Conservation (phyloP, 2,113 vertebrate species). For the Gorsachius goisagi region DNA sequence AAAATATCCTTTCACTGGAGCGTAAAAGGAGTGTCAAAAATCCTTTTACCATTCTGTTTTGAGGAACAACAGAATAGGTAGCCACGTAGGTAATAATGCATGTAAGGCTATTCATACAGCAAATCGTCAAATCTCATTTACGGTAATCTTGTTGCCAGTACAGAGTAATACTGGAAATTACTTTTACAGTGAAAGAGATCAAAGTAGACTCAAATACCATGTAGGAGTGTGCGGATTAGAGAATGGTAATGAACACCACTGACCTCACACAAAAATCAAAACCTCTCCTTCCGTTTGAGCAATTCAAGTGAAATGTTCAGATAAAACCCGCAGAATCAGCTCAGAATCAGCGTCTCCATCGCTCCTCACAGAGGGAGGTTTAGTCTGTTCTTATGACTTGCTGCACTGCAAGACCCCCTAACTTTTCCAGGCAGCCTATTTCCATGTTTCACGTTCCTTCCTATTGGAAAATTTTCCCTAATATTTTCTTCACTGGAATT, state of each 20-base stretch:
- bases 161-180: neutral
- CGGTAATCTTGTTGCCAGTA: neutral
- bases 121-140: neutral
- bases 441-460: neutral
- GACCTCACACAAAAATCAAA: neutral
- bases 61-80: neutral
- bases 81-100: neutral
- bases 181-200: neutral
- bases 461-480: neutral
- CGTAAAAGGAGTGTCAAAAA: neutral
- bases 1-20: neutral
- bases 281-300: neutral
- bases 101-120: neutral
- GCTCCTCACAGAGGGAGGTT: neutral
- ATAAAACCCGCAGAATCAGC: neutral
- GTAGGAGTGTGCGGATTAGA: neutral
- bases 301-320: neutral
- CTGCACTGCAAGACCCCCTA: neutral
- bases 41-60: neutral
- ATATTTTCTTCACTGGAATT: neutral
- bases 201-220: neutral
- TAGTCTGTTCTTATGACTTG: neutral
- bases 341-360: neutral
- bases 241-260: rapidly evolving
- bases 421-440: neutral